A percentile compares a stretch with the other conserved stretches of the same genome.
Evolutionary conservation across 2,888 invertebrate genomes (phyloP).

Genomic region (Netelia fuscicornis): DNA sequence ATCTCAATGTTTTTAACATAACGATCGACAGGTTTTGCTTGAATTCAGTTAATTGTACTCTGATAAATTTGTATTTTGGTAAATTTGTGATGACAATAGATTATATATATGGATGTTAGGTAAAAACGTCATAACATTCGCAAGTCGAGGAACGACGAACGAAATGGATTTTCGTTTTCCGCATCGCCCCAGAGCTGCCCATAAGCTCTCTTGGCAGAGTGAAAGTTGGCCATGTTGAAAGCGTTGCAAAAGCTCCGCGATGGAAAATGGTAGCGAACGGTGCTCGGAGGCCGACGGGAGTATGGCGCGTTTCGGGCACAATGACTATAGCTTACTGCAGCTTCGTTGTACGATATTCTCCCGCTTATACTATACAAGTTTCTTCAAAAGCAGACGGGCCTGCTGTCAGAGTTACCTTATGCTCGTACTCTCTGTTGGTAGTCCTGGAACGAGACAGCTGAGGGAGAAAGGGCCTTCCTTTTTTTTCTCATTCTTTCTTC

Average conservation of each 20-base stretch:
- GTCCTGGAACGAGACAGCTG: constrained; percentile 31
- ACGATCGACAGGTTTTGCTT: no score
- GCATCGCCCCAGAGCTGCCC: constrained; percentile 17
- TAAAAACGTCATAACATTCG: constrained; percentile 10
- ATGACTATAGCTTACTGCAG: constrained; percentile 16
- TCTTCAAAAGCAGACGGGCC: constrained; percentile 53
- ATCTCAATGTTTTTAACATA: no score
- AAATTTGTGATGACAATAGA: not conserved
- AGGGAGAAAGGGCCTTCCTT: constrained; percentile 24
- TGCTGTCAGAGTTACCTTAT: constrained; percentile 48
- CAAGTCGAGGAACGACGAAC: constrained; percentile 17
- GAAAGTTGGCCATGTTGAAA: constrained; percentile 50
- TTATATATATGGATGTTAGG: not conserved
- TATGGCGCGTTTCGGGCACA: not conserved
- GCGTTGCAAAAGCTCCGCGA: constrained; percentile 23
- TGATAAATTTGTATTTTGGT: no score
- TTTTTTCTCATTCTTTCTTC: constrained; percentile 6
- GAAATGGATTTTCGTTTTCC: constrained; percentile 48
- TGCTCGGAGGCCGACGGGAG: not conserved
- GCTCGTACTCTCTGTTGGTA: not conserved
- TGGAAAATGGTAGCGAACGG: not conserved
- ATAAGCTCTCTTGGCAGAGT: constrained; percentile 28
- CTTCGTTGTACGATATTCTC: constrained; percentile 15
- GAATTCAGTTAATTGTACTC: no score
- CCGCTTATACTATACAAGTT: constrained; percentile 30